phyloP scores from a whole-genome alignment of 2,113 vertebrate genomes.

The Eublepharis macularius region DNA sequence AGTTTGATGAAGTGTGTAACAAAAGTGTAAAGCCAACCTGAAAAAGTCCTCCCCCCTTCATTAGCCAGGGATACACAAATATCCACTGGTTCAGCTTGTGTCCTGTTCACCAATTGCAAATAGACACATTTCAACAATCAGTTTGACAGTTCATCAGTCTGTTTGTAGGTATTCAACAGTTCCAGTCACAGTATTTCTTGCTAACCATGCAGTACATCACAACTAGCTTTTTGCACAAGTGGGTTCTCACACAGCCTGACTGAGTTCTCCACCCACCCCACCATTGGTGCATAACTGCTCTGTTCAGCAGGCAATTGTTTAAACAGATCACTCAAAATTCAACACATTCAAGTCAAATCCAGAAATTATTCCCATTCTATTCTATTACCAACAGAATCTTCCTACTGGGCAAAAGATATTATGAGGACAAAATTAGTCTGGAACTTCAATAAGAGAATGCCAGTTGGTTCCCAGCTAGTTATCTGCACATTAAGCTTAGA shows the following conservation, averaged over 20 bases:
- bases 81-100: fast-evolving
- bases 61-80: fast-evolving
- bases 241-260: no score
- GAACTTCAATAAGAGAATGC: not conserved
- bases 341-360: conserved; percentile 73
- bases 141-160: no score
- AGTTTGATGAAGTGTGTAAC: not conserved
- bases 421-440: not conserved
- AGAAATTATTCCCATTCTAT: conserved; percentile 48
- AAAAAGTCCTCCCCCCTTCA: not conserved
- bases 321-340: no score
- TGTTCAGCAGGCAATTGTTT: no score
- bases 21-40: no score
- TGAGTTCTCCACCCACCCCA: no score
- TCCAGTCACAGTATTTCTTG: no score
- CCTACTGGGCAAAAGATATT: conserved; percentile 39
- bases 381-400: not conserved
- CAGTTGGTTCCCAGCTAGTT: no score
- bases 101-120: not conserved
- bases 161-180: no score
- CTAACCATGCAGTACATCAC: not conserved
- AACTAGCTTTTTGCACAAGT: not conserved
- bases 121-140: not conserved
- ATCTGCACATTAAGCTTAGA: no score
- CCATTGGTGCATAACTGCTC: no score